Base-by-base conservation (phyloP, 1,140 invertebrate species). In the Hypsibius dujardini region DNA sequence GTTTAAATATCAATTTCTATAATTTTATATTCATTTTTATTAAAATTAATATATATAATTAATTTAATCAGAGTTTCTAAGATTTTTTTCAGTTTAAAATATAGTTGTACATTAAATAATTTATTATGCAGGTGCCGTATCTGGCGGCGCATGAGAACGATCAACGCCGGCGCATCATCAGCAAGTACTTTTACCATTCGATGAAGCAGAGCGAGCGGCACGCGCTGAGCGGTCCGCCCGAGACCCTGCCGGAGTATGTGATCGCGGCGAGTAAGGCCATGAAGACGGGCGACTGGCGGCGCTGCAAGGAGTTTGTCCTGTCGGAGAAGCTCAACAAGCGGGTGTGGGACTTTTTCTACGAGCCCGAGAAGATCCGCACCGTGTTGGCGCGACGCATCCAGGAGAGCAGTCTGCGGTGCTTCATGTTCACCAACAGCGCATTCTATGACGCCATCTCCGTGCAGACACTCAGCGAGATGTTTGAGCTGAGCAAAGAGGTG, bases 141-240 rank as follows among this genome's bases (percentile, higher is more conserved):
- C 97, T 98, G 87, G 95, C 95, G 84, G 92, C 92, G 70, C 94
- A 98, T 76, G 95, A 98, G 79, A 94, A 95, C 79, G 95, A 98
- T 80, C 91, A 93, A 0, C 85, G 95, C 46, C 85, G 95, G 46
- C 85, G 95, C 70, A 94, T 98, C 88, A 98, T 99, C 77, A 96
- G 92, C 70, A 97, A 98, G 80, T 96, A 93, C 2, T 99, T 99
- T 80, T 97, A 99, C 77, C 94, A 98, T 79, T 94, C 98, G 77
- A 78, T 99, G 74, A 86, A 95, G 72, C 91, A 92, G 46, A 94
- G 90, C 72, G 96, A 99, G 78, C 84, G 93, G 47, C 93, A 97
- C 77, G 88, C 92, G 2, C 81, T 99, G 60, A 91, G 96, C 15
- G 94, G 93, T 40, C 95, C 92, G n/a, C 95, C 96, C 0, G 96